Evolutionary conservation across 2,113 vertebrate genomes (phyloP).

Genomic region (Neodon shergylaensis): DNA sequence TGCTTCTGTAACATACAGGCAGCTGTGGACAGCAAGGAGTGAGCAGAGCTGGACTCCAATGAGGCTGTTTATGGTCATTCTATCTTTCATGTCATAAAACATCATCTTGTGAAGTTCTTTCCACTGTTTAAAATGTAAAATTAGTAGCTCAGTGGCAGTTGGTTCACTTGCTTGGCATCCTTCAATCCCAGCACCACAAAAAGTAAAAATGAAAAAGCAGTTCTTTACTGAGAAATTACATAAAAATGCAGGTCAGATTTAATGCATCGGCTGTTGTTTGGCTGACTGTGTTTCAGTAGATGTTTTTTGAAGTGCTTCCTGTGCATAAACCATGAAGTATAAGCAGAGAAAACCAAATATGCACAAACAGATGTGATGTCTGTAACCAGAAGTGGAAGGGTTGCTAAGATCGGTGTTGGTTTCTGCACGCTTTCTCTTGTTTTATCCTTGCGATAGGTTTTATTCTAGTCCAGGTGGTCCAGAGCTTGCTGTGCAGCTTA

Average conservation of each 20-base stretch:
- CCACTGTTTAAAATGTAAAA: background rate
- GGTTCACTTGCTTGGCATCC: background rate
- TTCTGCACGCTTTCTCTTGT: background rate
- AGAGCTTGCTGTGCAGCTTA: background rate
- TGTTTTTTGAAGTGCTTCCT: constrained; percentile 14
- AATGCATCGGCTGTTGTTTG: background rate
- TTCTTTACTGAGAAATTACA: background rate
- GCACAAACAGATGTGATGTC: background rate
- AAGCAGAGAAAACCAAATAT: background rate
- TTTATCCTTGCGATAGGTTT: background rate
- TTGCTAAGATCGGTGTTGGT: background rate
- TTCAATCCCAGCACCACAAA: background rate
- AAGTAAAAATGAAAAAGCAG: background rate
- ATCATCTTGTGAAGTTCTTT: background rate
- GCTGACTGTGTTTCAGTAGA: background rate
- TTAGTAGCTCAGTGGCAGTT: background rate
- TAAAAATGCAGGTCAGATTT: background rate
- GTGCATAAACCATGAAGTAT: background rate
- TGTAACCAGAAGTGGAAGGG: constrained; percentile 34
- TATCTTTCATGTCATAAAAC: background rate
- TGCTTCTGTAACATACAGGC: background rate
- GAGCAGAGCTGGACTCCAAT: background rate
- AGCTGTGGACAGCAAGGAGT: background rate
- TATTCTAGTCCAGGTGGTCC: background rate
- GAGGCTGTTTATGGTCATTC: background rate